These are phyloP conservation scores for Camponotus fellah DNA, from an alignment of 2,888 invertebrate species.

Conservation along the genomic window DNA sequence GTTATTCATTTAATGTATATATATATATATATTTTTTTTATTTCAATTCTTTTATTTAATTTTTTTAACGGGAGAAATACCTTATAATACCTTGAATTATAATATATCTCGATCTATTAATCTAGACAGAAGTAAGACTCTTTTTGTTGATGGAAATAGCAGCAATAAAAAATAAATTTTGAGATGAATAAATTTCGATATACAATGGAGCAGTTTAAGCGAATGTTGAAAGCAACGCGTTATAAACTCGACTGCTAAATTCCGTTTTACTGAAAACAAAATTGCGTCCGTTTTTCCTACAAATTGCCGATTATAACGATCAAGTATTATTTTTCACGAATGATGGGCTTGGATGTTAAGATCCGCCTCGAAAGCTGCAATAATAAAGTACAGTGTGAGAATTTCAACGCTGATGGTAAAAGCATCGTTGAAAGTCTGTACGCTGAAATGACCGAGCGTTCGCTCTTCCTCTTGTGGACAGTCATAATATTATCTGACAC, in stretches of 20 bases:
- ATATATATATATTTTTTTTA: not conserved
- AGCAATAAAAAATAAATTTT: constrained; percentile 31
- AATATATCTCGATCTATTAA: constrained; percentile 26
- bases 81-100: not conserved
- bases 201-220: constrained; percentile 20
- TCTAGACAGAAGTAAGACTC: not conserved
- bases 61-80: not conserved
- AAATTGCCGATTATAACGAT: constrained; percentile 56
- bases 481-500: constrained; percentile 83
- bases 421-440: constrained; percentile 69
- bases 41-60: not conserved
- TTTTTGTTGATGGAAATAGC: constrained; percentile 12
- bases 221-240: constrained; percentile 38
- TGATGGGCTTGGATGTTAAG: constrained; percentile 65
- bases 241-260: constrained; percentile 39
- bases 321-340: constrained; percentile 54
- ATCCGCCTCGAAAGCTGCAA: constrained; percentile 67
- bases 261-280: constrained; percentile 25
- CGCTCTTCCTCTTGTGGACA: constrained; percentile 73
- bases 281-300: constrained; percentile 43
- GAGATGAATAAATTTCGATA: constrained; percentile 37
- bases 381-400: constrained; percentile 60
- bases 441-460: constrained; percentile 64
- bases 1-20: not conserved
- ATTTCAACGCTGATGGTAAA: constrained; percentile 66